phyloP scores from a whole-genome alignment of 2,797 vertebrate genomes.

The Aulostomus chinensis region DNA sequence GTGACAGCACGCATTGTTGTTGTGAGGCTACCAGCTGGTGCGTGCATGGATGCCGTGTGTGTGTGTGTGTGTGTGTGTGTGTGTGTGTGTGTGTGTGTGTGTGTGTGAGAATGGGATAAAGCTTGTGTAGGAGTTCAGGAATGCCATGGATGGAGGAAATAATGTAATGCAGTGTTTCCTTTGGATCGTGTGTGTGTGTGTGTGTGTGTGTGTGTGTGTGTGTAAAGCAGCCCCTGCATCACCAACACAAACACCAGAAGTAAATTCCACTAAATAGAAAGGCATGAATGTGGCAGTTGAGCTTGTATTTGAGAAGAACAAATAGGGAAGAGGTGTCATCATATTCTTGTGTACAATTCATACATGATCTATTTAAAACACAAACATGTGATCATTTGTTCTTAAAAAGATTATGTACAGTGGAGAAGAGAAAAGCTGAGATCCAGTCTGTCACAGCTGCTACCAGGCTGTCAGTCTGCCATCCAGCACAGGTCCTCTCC shows the following conservation, averaged over 20 bases:
- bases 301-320: no score
- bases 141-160: slow-evolving; percentile 50
- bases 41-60: slow-evolving; percentile 5
- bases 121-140: slow-evolving; percentile 51
- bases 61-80: slow-evolving; percentile 21
- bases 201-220: no score
- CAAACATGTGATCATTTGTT: no score
- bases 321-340: no score
- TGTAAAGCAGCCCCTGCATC: no score
- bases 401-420: not conserved
- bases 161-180: no score
- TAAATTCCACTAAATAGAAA: no score
- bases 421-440: not conserved
- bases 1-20: slow-evolving; percentile 63
- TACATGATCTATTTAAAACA: not conserved
- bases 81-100: slow-evolving; percentile 23
- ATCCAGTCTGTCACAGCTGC: no score
- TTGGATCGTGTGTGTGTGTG: no score
- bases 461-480: slow-evolving; percentile 19
- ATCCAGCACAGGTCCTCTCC: slow-evolving; percentile 40
- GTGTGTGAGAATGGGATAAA: slow-evolving; percentile 31
- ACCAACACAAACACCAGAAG: no score
- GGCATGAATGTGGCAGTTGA: no score
- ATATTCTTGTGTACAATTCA: no score
- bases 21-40: slow-evolving; percentile 35